Conservation (phyloP, 2,113 vertebrate species). For the Platycercus adscitus region DNA sequence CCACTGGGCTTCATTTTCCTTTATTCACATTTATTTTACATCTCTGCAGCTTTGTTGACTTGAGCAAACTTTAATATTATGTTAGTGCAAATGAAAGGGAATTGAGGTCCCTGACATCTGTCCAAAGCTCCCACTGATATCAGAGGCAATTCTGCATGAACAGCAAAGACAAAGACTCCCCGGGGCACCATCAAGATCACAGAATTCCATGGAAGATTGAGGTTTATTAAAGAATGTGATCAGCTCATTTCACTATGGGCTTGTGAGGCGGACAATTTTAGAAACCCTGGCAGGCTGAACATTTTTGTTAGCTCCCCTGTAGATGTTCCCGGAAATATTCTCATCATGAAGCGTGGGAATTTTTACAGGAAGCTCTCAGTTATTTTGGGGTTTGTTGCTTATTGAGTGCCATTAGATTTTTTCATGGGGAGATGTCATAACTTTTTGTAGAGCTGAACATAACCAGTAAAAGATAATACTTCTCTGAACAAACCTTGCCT, state of each 20-base stretch:
- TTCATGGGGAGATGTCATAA: slow-evolving; percentile 47
- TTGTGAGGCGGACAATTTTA: slow-evolving; percentile 50
- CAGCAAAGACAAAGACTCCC: slow-evolving; percentile 69
- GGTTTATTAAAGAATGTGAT: slow-evolving; percentile 69
- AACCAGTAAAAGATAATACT: slow-evolving; percentile 5
- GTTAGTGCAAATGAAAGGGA: slow-evolving; percentile 53
- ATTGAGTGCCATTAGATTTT: slow-evolving; percentile 31
- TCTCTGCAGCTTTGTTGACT: slow-evolving; percentile 42
- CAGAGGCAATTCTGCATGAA: slow-evolving; percentile 57
- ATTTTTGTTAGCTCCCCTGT: slow-evolving; percentile 64
- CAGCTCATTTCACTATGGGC: slow-evolving; percentile 34
- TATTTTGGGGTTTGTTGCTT: slow-evolving; percentile 55
- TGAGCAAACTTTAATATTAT: slow-evolving; percentile 52
- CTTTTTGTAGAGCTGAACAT: slow-evolving; percentile 5
- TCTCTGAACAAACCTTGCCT: slow-evolving; percentile 38
- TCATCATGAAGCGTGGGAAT: slow-evolving; percentile 46
- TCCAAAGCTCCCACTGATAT: slow-evolving; percentile 66
- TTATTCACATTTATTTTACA: slow-evolving; percentile 36
- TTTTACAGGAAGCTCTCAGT: slow-evolving; percentile 63
- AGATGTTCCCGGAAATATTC: slow-evolving; percentile 68
- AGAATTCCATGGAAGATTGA: slow-evolving; percentile 71
- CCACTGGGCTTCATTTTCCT: slow-evolving; percentile 30
- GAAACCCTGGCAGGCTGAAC: slow-evolving; percentile 61
- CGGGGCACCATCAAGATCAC: slow-evolving; percentile 58
- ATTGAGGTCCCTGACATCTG: slow-evolving; percentile 49